phyloP scores from a whole-genome alignment of 2,888 invertebrate genomes.

The Perizoma affinitatum region DNA sequence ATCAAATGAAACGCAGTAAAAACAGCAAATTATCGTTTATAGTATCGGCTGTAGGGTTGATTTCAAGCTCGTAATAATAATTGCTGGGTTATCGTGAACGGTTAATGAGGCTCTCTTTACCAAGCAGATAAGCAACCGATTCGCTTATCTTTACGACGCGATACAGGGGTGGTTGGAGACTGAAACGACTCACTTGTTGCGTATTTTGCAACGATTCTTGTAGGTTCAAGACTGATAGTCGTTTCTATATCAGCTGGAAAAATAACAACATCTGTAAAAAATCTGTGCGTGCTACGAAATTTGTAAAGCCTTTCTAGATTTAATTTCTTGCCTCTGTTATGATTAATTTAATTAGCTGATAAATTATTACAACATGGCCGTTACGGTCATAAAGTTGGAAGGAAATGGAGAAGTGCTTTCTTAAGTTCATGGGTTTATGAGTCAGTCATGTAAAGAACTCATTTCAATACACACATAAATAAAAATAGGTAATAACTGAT shows the following conservation, averaged over 20 bases:
- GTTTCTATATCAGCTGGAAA: too few relatives aligned
- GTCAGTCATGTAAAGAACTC: slow-evolving; percentile 14
- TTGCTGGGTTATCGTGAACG: slow-evolving; percentile 66
- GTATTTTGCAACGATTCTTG: slow-evolving; percentile 1
- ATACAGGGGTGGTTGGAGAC: slow-evolving; percentile 40
- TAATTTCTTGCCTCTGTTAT: background rate
- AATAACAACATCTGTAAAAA: too few relatives aligned
- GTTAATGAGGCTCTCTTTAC: slow-evolving; percentile 61
- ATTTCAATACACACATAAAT: slow-evolving; percentile 24
- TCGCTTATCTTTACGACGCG: slow-evolving; percentile 58
- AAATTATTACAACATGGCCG: slow-evolving; percentile 19
- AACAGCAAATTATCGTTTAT: slow-evolving; percentile 19
- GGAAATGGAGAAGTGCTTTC: slow-evolving; percentile 23
- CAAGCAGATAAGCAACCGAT: slow-evolving; percentile 50
- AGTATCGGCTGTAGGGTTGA: slow-evolving; percentile 25
- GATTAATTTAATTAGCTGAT: slow-evolving; percentile 21
- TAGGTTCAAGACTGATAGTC: too few relatives aligned
- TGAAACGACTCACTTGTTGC: slow-evolving; percentile 16
- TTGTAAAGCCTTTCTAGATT: slow-evolving; percentile 5
- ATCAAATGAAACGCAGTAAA: slow-evolving; percentile 23
- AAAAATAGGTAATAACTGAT: slow-evolving; percentile 15
- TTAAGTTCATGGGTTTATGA: slow-evolving; percentile 20
- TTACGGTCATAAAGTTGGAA: slow-evolving; percentile 21
- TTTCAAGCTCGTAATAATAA: slow-evolving; percentile 51
- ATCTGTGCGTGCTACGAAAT: slow-evolving; percentile 22